A percentile compares a stretch with the other conserved stretches of the same genome.
Evolutionary conservation across 2,797 vertebrate genomes (phyloP).

Genomic region (Rhinoraja longicauda): DNA sequence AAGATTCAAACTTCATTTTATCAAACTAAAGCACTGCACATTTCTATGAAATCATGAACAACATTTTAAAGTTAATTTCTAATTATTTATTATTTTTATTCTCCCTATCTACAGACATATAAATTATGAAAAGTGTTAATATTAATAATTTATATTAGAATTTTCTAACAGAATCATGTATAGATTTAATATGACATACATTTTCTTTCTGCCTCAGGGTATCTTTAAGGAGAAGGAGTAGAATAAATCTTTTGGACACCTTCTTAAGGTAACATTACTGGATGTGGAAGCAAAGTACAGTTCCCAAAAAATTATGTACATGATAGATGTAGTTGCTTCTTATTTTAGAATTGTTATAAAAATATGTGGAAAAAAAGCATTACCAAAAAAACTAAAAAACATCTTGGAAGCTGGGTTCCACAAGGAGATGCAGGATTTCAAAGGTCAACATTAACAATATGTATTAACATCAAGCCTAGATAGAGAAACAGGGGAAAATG

Average conservation of each 20-base stretch:
- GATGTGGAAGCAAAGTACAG: neutral
- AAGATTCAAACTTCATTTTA: neutral
- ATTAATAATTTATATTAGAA: conserved; percentile 29
- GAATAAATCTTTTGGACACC: conserved; percentile 36
- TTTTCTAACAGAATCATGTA: conserved; percentile 19
- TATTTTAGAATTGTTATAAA: neutral
- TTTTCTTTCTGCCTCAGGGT: conserved; percentile 25
- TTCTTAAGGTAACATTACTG: neutral
- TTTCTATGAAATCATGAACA: conserved; percentile 20
- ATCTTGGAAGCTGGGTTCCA: neutral
- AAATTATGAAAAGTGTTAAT: conserved; percentile 18
- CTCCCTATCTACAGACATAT: conserved; percentile 17
- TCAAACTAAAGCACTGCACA: conserved; percentile 7
- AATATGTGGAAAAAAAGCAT: neutral
- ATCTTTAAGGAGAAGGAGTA: conserved; percentile 1
- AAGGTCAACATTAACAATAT: neutral
- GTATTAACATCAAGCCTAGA: neutral
- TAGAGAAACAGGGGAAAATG: neutral
- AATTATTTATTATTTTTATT: conserved; percentile 30
- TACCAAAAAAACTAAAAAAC: neutral
- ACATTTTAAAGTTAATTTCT: conserved; percentile 25
- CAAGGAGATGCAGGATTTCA: neutral
- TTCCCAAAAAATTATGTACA: neutral
- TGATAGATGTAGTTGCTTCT: neutral
- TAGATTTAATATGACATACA: conserved; percentile 31